Evolutionary conservation across 2,797 vertebrate genomes (phyloP).

Genomic region (Eulemur rubriventer): DNA sequence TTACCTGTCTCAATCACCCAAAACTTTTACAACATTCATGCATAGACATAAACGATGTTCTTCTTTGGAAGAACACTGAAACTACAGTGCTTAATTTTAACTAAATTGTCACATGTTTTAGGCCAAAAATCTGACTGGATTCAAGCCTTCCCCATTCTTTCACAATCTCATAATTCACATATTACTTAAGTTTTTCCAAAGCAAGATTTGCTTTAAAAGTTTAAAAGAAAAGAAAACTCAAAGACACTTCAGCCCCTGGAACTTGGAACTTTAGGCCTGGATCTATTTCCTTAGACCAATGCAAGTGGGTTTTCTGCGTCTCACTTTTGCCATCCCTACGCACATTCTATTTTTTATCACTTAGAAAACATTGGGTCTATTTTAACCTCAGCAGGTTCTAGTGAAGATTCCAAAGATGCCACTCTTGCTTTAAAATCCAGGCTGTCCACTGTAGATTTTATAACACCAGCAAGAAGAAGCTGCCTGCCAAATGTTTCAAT

Average conservation of each 20-base stretch:
- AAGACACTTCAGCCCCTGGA: background rate
- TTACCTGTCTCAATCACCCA: background rate
- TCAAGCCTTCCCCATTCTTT: conserved; percentile 27
- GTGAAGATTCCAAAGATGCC: conserved; percentile 77
- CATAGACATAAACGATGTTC: background rate
- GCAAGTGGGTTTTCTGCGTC: background rate
- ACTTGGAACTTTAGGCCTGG: background rate
- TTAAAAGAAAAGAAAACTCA: background rate
- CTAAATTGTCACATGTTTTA: background rate
- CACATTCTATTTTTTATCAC: conserved; percentile 56
- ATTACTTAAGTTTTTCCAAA: conserved; percentile 41
- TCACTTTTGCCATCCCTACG: background rate
- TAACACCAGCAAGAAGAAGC: conserved; percentile 45
- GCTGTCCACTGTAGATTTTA: conserved; percentile 63
- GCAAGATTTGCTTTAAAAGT: conserved; percentile 50
- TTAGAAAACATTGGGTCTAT: conserved; percentile 64
- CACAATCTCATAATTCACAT: conserved; percentile 49
- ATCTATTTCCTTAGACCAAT: conserved; percentile 34
- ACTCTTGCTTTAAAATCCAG: conserved; percentile 59
- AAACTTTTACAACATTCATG: conserved; percentile 25
- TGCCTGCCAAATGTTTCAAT: conserved; percentile 69
- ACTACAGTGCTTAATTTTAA: conserved; percentile 53
- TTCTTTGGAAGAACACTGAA: background rate
- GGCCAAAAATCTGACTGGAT: conserved; percentile 67
- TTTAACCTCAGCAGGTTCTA: conserved; percentile 58